Evolutionary conservation across 2,113 vertebrate species (phyloP).

Genomic region (Numida meleagris): DNA sequence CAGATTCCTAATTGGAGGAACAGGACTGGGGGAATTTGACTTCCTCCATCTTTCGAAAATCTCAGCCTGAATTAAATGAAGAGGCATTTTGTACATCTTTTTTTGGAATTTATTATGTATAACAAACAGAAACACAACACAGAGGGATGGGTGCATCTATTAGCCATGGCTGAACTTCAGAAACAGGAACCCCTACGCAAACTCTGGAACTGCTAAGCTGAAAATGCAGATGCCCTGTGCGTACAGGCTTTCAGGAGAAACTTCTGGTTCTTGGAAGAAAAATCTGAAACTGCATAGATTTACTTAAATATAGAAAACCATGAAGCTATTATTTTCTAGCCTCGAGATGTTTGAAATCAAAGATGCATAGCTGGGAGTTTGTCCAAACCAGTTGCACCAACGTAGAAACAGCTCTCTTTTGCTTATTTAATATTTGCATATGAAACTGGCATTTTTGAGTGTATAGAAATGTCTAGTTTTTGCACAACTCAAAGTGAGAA

Average conservation of each 20-base stretch:
- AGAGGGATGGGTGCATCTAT: neutral
- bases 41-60: neutral
- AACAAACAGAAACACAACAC: neutral
- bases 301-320: neutral
- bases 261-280: neutral
- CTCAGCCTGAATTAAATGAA: neutral
- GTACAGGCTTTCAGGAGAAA: neutral
- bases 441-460: neutral
- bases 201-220: neutral
- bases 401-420: neutral
- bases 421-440: neutral
- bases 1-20: neutral
- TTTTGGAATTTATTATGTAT: rapidly evolving
- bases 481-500: neutral
- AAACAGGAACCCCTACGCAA: neutral
- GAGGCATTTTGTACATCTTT: neutral
- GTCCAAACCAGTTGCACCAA: neutral
- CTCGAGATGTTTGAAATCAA: neutral
- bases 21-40: neutral
- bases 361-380: neutral
- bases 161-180: neutral
- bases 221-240: neutral
- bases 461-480: neutral
- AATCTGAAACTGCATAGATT: neutral
- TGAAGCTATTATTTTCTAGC: neutral